Percentiles rank a stretch among this genome's conserved stretches.
phyloP scores from a whole-genome alignment of 2,888 invertebrate genomes.

The Nomada hirtipes region DNA sequence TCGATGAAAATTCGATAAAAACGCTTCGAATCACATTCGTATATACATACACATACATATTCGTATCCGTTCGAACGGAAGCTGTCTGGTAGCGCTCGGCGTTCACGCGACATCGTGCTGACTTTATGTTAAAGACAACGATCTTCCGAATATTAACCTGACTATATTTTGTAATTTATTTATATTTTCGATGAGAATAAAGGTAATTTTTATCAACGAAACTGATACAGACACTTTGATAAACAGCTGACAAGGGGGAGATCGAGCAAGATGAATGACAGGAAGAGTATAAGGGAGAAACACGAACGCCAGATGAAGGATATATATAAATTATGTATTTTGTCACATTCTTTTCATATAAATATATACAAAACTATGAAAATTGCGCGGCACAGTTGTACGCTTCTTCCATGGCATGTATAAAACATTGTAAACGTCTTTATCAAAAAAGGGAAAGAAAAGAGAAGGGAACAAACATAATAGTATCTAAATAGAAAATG shows the following conservation, averaged over 20 bases:
- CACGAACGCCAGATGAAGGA: constrained; percentile 62
- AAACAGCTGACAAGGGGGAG: background rate
- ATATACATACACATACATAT: background rate
- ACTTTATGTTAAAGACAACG: constrained; percentile 73
- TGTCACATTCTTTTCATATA: constrained; percentile 80
- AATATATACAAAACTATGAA: constrained; percentile 83
- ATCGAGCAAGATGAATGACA: background rate
- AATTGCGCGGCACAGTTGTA: constrained; percentile 77
- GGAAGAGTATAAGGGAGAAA: background rate
- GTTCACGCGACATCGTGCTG: constrained; percentile 34
- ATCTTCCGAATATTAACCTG: constrained; percentile 79
- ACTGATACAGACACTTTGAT: constrained; percentile 28
- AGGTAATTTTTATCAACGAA: constrained; percentile 79
- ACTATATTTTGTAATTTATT: constrained; percentile 83
- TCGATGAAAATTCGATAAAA: background rate
- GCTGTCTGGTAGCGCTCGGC: constrained; percentile 34
- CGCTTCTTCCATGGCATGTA: constrained; percentile 79
- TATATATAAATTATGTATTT: constrained; percentile 84
- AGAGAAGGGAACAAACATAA: constrained; percentile 37
- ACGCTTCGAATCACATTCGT: background rate
- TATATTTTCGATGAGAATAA: constrained; percentile 82
- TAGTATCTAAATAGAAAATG: constrained; percentile 62
- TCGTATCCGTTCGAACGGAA: constrained; percentile 1
- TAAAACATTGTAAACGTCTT: constrained; percentile 68
- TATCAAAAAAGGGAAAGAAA: constrained; percentile 60